Evolutionary conservation across 2,113 vertebrate genomes (phyloP).

Genomic region (Pollimyrus isidori): DNA sequence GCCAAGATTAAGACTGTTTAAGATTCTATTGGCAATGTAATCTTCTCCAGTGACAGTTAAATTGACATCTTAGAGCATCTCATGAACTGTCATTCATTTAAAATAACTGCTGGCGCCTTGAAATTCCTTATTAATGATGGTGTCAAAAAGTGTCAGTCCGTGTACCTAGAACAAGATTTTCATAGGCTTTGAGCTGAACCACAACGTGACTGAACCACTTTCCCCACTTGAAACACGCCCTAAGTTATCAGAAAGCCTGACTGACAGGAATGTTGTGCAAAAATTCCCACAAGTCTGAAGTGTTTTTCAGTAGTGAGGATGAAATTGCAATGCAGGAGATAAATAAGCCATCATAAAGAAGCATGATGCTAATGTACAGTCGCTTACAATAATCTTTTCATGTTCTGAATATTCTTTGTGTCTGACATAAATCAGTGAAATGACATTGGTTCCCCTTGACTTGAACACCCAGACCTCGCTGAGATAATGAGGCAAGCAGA

Average conservation of each 20-base stretch:
- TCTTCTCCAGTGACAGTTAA: neutral
- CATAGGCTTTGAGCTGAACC: neutral
- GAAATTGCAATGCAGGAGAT: neutral
- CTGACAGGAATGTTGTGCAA: neutral
- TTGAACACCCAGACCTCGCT: neutral
- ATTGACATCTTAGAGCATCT: neutral
- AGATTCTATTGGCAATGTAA: neutral
- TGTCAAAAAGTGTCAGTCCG: neutral
- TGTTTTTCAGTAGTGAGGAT: neutral
- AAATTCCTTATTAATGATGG: neutral
- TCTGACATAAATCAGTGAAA: neutral
- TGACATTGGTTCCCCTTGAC: neutral
- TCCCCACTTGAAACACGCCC: neutral
- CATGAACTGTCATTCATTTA: neutral
- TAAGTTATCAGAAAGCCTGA: neutral
- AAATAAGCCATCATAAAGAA: neutral
- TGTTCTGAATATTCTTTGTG: neutral
- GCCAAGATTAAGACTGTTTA: neutral
- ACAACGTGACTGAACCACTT: neutral
- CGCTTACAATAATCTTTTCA: neutral
- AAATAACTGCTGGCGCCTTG: neutral
- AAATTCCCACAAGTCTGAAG: neutral
- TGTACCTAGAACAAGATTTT: neutral
- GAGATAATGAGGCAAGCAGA: neutral
- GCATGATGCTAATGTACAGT: neutral